A percentile compares a stretch with the other conserved stretches of the same genome.
Conservation (phyloP, 1,140 invertebrate genomes). For the Helicoverpa armigera region DNA sequence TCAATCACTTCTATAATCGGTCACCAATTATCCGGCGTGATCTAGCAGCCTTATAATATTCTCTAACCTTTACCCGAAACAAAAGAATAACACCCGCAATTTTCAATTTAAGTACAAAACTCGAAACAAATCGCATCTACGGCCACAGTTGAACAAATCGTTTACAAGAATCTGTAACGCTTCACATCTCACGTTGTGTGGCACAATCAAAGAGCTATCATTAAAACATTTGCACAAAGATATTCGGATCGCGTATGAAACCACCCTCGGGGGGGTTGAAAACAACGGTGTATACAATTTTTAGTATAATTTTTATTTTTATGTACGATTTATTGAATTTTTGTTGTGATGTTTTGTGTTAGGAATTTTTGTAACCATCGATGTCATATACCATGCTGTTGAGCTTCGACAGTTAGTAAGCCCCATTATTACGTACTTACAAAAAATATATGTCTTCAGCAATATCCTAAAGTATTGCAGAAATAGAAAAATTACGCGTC, state of each 20-base stretch:
- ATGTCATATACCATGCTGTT: too few species aligned
- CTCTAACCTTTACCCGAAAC: too few species aligned
- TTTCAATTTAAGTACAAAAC: background rate
- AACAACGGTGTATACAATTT: slow-evolving; percentile 25
- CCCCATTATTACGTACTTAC: too few species aligned
- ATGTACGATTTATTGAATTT: slow-evolving; percentile 26
- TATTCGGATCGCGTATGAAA: slow-evolving; percentile 45
- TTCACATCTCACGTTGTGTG: slow-evolving; percentile 18
- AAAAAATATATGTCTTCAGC: too few species aligned
- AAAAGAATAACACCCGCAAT: background rate
- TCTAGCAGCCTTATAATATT: too few species aligned
- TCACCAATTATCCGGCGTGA: too few species aligned
- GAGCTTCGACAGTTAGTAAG: too few species aligned
- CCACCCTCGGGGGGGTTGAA: background rate
- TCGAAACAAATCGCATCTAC: background rate
- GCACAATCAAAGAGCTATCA: slow-evolving; percentile 38
- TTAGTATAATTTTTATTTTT: slow-evolving; percentile 16
- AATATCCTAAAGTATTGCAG: too few species aligned
- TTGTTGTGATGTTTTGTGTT: background rate
- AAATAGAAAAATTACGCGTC: too few species aligned
- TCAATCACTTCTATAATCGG: too few species aligned
- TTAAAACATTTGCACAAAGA: slow-evolving; percentile 38
- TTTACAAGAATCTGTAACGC: slow-evolving; percentile 7
- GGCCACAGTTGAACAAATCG: background rate
- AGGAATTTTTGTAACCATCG: too few species aligned